A percentile compares a stretch with the other conserved stretches of the same genome.
phyloP scores from a whole-genome alignment of 2,797 vertebrate genomes.

The Trematocara caparti region DNA sequence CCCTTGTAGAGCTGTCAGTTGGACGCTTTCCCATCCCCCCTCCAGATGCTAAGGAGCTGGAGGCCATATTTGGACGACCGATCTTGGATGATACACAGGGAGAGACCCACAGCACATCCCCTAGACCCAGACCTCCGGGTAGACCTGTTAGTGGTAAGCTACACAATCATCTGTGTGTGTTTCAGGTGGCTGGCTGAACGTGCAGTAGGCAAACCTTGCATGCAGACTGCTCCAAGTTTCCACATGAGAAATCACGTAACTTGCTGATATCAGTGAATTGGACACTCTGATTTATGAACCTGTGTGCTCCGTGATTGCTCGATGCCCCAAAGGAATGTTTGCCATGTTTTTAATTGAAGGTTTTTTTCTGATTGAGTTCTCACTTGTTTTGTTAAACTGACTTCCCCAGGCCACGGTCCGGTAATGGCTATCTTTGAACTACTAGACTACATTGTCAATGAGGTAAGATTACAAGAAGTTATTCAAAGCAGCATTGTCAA shows the following conservation, averaged over 20 bases:
- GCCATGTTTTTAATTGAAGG: neutral
- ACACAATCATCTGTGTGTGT: neutral
- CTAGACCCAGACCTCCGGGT: slow-evolving; percentile 83
- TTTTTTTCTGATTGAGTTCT: neutral
- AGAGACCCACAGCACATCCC: slow-evolving; percentile 83
- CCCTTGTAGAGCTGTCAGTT: slow-evolving; percentile 93
- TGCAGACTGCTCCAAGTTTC: neutral
- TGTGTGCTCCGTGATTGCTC: neutral
- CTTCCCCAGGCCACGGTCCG: slow-evolving; percentile 76
- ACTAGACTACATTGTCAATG: slow-evolving; percentile 98
- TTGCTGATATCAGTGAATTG: neutral
- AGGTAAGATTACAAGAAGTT: slow-evolving; percentile 77
- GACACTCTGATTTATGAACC: neutral
- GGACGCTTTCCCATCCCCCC: slow-evolving; percentile 97
- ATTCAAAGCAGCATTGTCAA: neutral
- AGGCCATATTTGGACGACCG: slow-evolving; percentile 89
- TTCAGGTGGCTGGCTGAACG: neutral
- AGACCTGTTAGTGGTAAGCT: slow-evolving; percentile 43
- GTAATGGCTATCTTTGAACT: slow-evolving; percentile 98
- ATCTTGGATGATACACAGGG: slow-evolving; percentile 83
- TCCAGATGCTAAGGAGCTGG: slow-evolving; percentile 93
- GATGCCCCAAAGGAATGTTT: neutral
- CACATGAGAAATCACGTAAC: neutral
- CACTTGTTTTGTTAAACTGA: neutral
- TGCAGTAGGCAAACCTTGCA: neutral